Evolutionary conservation across 2,888 invertebrate genomes (phyloP), one percentile per base, ranked within the genome.

Genomic region (Microplitis deprimator): DNA sequence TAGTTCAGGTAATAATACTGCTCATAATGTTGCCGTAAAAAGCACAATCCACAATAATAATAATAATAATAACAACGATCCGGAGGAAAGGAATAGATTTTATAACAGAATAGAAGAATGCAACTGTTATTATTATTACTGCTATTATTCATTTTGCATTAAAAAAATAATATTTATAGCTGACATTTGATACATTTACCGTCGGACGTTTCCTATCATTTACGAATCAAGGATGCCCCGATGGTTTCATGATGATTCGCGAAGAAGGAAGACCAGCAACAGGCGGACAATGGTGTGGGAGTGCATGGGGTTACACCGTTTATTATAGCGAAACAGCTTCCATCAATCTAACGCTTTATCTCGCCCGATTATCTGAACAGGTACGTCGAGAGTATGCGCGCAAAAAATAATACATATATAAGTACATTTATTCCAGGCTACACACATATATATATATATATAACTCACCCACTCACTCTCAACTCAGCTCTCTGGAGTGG

Each of bases 251-350:
- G 92, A 94, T 93, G 78, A 95, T 96, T 80, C 92, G 93, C 82
- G 96, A 96, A 88, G 91, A 93, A 70, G 94, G 94, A 82, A 92
- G 94, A 0, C 94, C 94, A 0, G 92, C 93, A 76, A 93, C 94
- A 6, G 93, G 94, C 4, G 96, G 96, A 6, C 94, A 95, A 88
- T 96, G 95, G 95, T 96, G 96, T 83, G 96, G 96, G 67, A 94
- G 94, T 65, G 95, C 95, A 0, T 95, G 95, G 94, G 95, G 95
- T 6, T 95, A 95, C 89, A 95, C 95, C 0, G 95, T 96, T 70
- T 96, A 95, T 90, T 96, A 95, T 91, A 95, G 95, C 89, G 95
- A 96, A 90, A 94, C 95, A 7, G 92, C 94, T 82, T 95, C 94
- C 82, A 93, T 96, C 83, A 95, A 95, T 89, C 92, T 96, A 89